Percentiles rank a stretch among this genome's conserved stretches.
These are phyloP conservation scores for Hyperoplus immaculatus DNA, from an alignment of 2,797 vertebrate species.

Conservation along the genomic window DNA sequence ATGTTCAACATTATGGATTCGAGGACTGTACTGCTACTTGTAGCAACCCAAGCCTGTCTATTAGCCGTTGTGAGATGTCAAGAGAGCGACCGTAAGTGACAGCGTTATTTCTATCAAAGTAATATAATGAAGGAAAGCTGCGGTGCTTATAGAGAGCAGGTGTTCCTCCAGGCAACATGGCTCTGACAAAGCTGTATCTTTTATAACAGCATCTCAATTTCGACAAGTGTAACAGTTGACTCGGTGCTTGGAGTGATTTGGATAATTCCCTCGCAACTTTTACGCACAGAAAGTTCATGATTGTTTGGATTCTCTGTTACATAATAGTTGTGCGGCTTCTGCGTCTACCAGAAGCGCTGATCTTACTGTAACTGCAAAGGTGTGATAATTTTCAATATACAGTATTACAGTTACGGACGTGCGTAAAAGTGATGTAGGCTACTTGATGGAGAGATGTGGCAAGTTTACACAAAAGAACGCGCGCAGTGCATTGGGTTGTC, in stretches of 20 bases:
- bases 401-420: slow-evolving; percentile 13
- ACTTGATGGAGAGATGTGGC: slow-evolving; percentile 30
- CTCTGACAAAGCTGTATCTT: neutral
- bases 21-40: slow-evolving; percentile 93
- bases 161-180: neutral
- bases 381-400: neutral
- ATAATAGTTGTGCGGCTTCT: neutral
- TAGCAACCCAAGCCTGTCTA: slow-evolving; percentile 90
- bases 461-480: slow-evolving; percentile 19
- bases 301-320: neutral
- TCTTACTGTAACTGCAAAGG: neutral
- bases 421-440: slow-evolving; percentile 58
- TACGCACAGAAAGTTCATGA: slow-evolving; percentile 52
- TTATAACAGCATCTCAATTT: neutral
- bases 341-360: neutral
- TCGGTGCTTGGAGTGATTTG: slow-evolving; percentile 13
- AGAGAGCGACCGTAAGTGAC: slow-evolving; percentile 90
- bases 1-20: slow-evolving; percentile 93
- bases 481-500: neutral
- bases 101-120: slow-evolving; percentile 51
- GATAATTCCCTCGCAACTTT: slow-evolving; percentile 36
- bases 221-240: neutral
- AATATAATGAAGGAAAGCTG: slow-evolving; percentile 8
- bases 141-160: neutral
- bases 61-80: slow-evolving; percentile 92